Conservation (phyloP, 1,140 invertebrate genomes). For the Orius laevigatus region DNA sequence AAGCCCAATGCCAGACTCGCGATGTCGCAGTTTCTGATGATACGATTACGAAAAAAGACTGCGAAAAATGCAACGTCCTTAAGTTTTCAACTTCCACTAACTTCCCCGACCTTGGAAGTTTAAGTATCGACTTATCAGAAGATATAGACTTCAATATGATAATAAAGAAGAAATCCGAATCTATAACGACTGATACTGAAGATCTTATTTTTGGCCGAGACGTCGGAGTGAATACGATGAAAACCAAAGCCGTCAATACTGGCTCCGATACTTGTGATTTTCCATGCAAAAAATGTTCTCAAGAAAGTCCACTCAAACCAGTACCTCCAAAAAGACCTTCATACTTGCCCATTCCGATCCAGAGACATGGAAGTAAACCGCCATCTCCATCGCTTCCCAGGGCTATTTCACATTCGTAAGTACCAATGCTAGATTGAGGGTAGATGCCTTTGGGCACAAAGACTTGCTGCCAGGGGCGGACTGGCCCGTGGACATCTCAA, state of each 20-base stretch:
- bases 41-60: conserved; percentile 29
- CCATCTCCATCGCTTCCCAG: background rate
- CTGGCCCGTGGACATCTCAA: too few relatives aligned
- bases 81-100: conserved; percentile 20
- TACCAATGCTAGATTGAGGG: too few relatives aligned
- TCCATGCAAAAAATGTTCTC: conserved; percentile 16
- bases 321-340: background rate
- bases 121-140: conserved; percentile 26
- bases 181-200: conserved; percentile 26
- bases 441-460: too few relatives aligned
- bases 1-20: conserved; percentile 26
- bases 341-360: conserved; percentile 12
- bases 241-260: conserved; percentile 31
- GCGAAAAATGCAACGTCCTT: conserved; percentile 31
- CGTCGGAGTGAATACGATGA: conserved; percentile 31
- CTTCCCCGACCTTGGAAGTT: conserved; percentile 15
- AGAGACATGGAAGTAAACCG: background rate
- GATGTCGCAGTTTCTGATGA: conserved; percentile 32
- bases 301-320: background rate
- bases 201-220: conserved; percentile 25
- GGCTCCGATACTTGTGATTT: conserved; percentile 31
- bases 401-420: background rate
- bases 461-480: too few relatives aligned
- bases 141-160: conserved; percentile 8
- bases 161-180: background rate